These are phyloP conservation scores for Graphium colonna DNA, from an alignment of 2,888 invertebrate genomes.

Conservation along the genomic window DNA sequence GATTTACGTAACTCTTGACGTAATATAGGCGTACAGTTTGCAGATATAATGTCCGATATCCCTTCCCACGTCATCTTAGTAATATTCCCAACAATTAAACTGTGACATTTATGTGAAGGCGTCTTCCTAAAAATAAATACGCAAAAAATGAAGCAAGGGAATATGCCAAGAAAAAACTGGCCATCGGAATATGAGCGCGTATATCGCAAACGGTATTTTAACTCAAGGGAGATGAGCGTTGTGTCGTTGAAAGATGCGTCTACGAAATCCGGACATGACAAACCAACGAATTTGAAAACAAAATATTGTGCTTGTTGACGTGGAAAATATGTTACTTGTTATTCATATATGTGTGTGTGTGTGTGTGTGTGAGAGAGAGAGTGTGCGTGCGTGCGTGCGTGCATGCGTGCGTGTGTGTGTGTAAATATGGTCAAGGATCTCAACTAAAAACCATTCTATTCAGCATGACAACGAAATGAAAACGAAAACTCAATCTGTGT, in stretches of 20 bases:
- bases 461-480: too few species aligned
- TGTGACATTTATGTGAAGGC: conserved; percentile 30
- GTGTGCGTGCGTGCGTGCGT: too few species aligned
- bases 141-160: conserved; percentile 31
- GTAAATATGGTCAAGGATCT: too few species aligned
- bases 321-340: too few species aligned
- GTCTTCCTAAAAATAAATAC: conserved; percentile 32
- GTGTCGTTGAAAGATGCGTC: conserved; percentile 39
- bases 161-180: conserved; percentile 38
- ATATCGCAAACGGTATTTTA: conserved; percentile 22
- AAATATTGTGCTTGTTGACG: conserved; percentile 13
- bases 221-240: conserved; percentile 26
- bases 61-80: conserved; percentile 2
- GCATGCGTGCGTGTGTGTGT: too few species aligned
- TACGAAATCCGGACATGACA: conserved; percentile 40
- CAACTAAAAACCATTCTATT: too few species aligned
- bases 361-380: too few species aligned
- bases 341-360: too few species aligned
- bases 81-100: conserved; percentile 29
- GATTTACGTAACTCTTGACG: conserved; percentile 13
- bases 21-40: conserved; percentile 10
- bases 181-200: conserved; percentile 25
- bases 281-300: conserved; percentile 29
- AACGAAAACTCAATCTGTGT: too few species aligned
- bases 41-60: neutral